phyloP scores from a whole-genome alignment of 1,140 invertebrate species.

The Zaprionus inermis region DNA sequence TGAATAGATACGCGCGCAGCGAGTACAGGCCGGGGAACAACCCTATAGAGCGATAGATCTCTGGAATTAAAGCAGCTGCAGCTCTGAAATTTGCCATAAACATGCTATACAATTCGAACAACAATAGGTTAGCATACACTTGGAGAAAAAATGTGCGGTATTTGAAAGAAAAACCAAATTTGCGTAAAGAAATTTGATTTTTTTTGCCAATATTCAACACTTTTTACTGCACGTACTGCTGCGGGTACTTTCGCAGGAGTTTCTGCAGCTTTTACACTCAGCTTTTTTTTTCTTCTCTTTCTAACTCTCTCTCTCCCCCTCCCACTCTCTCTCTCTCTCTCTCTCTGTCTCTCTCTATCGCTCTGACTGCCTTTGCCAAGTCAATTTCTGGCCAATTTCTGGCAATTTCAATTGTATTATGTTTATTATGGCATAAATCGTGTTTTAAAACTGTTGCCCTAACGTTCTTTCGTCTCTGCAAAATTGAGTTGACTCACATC shows the following conservation, averaged over 20 bases:
- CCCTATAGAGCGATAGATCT: not conserved
- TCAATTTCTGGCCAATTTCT: conserved; percentile 18
- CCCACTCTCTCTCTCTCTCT: not conserved
- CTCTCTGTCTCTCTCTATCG: not conserved
- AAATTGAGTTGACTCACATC: conserved; percentile 30
- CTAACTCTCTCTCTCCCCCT: not conserved
- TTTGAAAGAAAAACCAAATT: too few species aligned
- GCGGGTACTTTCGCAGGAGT: too few species aligned
- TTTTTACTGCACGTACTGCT: not conserved
- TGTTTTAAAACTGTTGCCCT: conserved; percentile 38
- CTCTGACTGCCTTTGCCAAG: not conserved
- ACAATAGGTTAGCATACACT: not conserved
- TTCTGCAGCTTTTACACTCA: too few species aligned
- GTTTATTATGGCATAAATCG: conserved; percentile 43
- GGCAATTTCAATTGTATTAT: conserved; percentile 38
- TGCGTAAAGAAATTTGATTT: not conserved
- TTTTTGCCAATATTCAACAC: not conserved
- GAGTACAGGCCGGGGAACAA: not conserved
- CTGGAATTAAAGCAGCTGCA: not conserved
- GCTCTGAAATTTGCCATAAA: not conserved
- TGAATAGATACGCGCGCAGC: not conserved
- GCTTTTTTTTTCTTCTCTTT: not conserved
- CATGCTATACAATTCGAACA: not conserved
- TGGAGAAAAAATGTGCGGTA: too few species aligned
- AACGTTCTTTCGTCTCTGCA: conserved; percentile 1